Evolutionary conservation across 2,797 vertebrate genomes (phyloP).

Genomic region (Typhlichthys eigenmanni): DNA sequence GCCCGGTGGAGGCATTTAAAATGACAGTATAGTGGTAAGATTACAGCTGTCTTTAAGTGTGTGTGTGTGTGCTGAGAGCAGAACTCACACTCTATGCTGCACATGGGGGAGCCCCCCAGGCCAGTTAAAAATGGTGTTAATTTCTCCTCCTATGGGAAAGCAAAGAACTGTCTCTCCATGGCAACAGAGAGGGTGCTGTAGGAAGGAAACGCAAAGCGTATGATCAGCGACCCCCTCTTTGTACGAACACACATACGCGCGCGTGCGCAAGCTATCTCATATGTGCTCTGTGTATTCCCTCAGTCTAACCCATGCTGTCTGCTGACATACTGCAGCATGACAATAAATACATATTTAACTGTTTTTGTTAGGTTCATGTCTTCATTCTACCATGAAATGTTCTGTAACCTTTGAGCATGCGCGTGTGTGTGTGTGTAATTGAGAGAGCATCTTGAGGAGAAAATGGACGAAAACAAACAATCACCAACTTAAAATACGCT

Average conservation of each 20-base stretch:
- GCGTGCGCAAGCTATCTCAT: conserved; percentile 38
- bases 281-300: conserved; percentile 1
- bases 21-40: conserved; percentile 63
- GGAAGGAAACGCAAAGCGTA: conserved; percentile 78
- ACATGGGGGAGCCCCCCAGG: conserved; percentile 79
- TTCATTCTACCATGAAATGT: conserved; percentile 40
- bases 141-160: conserved; percentile 85
- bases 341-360: conserved; percentile 7
- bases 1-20: conserved; percentile 61
- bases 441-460: conserved; percentile 9
- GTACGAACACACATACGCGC: conserved; percentile 35
- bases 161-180: conserved; percentile 85
- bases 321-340: not conserved
- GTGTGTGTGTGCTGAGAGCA: conserved; percentile 51
- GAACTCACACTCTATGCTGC: conserved; percentile 75
- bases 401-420: conserved; percentile 25
- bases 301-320: conserved; percentile 4
- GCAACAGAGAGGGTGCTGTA: conserved; percentile 84
- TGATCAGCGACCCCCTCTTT: conserved; percentile 79
- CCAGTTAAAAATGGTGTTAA: conserved; percentile 87
- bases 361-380: conserved; percentile 2
- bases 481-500: not conserved
- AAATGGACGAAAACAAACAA: conserved; percentile 9
- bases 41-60: conserved; percentile 60
- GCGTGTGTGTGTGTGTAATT: conserved; percentile 16